phyloP scores from a whole-genome alignment of 2,113 vertebrate species.

The Rattus rattus region DNA sequence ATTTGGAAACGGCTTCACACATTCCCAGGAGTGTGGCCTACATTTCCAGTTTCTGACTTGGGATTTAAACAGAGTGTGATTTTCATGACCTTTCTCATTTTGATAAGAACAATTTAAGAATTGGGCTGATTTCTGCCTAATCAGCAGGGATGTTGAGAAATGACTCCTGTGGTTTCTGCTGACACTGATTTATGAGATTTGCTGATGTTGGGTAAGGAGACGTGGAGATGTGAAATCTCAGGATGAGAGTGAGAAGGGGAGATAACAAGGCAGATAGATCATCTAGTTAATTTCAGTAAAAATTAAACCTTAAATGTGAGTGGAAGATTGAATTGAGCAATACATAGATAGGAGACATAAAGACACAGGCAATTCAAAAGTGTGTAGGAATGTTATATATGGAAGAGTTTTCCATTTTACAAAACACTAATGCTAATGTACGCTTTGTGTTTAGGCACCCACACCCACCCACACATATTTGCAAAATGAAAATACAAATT shows the following conservation, averaged over 20 bases:
- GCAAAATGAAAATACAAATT: not conserved
- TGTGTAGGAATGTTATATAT: not conserved
- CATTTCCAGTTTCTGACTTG: constrained; percentile 51
- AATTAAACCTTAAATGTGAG: constrained; percentile 4
- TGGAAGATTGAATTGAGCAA: constrained; percentile 4
- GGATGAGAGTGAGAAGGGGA: constrained; percentile 19
- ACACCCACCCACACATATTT: not conserved
- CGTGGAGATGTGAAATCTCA: constrained; percentile 44
- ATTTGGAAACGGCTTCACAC: constrained; percentile 36
- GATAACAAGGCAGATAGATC: constrained; percentile 46
- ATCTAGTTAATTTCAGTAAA: constrained; percentile 63
- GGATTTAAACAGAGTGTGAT: constrained; percentile 50
- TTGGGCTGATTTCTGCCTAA: constrained; percentile 68
- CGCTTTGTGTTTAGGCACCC: not conserved
- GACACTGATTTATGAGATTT: constrained; percentile 73
- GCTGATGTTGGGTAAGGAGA: constrained; percentile 69
- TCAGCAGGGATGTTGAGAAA: constrained; percentile 74
- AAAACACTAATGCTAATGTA: not conserved
- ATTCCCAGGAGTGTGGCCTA: not conserved
- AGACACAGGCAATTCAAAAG: not conserved
- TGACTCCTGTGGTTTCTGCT: constrained; percentile 70
- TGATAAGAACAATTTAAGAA: constrained; percentile 73
- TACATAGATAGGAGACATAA: not conserved
- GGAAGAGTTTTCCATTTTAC: not conserved
- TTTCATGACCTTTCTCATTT: constrained; percentile 71